phyloP scores from a whole-genome alignment of 2,888 invertebrate genomes.

The Melanargia galathea region DNA sequence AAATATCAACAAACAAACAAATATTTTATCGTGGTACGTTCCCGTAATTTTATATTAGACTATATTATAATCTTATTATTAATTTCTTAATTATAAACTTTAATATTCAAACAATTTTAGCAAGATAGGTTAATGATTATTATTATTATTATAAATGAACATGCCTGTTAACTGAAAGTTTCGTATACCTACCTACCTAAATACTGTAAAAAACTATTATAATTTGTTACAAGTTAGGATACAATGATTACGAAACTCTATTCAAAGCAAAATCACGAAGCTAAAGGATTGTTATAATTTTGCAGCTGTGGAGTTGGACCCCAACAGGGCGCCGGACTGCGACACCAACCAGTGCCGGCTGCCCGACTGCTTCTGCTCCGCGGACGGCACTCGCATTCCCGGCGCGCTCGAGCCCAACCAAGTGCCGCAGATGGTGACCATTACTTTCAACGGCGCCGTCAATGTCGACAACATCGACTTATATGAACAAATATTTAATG shows the following conservation, averaged over 20 bases:
- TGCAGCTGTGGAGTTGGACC: constrained; percentile 93
- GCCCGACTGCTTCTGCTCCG: constrained; percentile 96
- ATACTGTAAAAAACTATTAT: too few species aligned
- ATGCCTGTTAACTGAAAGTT: too few species aligned
- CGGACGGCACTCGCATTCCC: constrained; percentile 94
- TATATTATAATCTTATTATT: too few species aligned
- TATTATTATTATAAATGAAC: too few species aligned
- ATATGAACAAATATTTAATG: constrained; percentile 94
- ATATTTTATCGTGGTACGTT: too few species aligned
- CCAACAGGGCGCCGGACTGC: constrained; percentile 95
- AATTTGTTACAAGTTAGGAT: too few species aligned
- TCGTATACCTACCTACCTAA: too few species aligned
- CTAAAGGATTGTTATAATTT: constrained; percentile 38
- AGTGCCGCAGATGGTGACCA: constrained; percentile 96
- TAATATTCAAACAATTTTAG: not conserved
- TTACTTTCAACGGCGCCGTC: constrained; percentile 95
- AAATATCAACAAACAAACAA: too few species aligned
- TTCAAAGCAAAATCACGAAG: not conserved
- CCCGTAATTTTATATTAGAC: too few species aligned
- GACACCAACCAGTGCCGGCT: constrained; percentile 93
- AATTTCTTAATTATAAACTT: too few species aligned
- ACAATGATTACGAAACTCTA: too few species aligned
- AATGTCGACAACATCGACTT: constrained; percentile 96
- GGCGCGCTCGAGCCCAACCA: constrained; percentile 91
- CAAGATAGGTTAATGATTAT: too few species aligned